A percentile compares a stretch with the other conserved stretches of the same genome.
Evolutionary conservation across 64 coral and sea anemone species (phyloP).

Genomic region (Acropora tenuis): DNA sequence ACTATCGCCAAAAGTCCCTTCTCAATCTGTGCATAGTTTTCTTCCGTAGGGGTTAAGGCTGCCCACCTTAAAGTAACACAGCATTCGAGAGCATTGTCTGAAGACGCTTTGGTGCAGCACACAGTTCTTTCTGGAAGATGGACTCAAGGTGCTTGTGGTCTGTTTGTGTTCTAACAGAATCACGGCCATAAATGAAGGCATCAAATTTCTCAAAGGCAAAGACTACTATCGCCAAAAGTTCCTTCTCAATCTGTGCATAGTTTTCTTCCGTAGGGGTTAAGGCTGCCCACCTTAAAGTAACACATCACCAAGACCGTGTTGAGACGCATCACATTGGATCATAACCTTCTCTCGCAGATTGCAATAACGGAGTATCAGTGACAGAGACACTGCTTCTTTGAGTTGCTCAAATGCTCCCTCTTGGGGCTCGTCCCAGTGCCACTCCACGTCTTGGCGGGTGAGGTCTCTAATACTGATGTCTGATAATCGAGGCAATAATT

Average conservation of each 20-base stretch:
- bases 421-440: slow-evolving; percentile 9
- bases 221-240: slow-evolving; percentile 43
- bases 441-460: not conserved
- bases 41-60: slow-evolving; percentile 38
- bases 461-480: not conserved
- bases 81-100: slow-evolving; percentile 4
- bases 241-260: slow-evolving; percentile 46
- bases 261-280: slow-evolving; percentile 44
- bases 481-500: not conserved
- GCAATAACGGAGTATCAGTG: not conserved
- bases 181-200: slow-evolving; percentile 27
- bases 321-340: slow-evolving; percentile 46
- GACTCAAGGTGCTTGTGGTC: slow-evolving; percentile 61
- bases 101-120: slow-evolving; percentile 24
- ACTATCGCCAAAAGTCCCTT: slow-evolving; percentile 38
- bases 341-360: not conserved
- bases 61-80: slow-evolving; percentile 37
- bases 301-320: slow-evolving; percentile 27
- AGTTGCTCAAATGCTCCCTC: slow-evolving; percentile 4
- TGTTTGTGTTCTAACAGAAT: slow-evolving; percentile 21
- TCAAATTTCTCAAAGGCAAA: slow-evolving; percentile 53
- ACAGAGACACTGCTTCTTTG: not conserved
- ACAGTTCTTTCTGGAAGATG: slow-evolving; percentile 26
- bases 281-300: slow-evolving; percentile 43
- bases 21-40: slow-evolving; percentile 45